Base-by-base conservation (phyloP, 1,140 invertebrate genomes). In the Sitophilus oryzae region DNA sequence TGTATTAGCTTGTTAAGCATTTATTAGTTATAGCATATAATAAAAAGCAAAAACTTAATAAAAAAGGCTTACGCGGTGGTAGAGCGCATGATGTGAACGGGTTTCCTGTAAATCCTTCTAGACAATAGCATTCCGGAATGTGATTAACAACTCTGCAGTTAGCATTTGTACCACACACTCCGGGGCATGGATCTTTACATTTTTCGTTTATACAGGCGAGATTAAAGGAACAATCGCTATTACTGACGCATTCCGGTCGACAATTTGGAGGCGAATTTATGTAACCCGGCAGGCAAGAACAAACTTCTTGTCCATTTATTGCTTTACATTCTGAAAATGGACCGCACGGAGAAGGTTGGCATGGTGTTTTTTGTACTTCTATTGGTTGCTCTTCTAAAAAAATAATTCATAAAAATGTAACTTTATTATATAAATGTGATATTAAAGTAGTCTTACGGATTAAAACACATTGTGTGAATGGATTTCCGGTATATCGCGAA, bases 111-210 rank as follows among this genome's bases (percentile, higher is more conserved):
- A 75, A 78, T 60, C 78, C 76, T 62, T 74, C 67, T 20, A 80
- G 75, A 70, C 85, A 88, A 60, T 75, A 79, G 63, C 85, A 88
- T 54, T 83, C 82, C 3, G 83, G 81, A 44, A 79, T 71, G 61
- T 85, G 83, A 65, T 83, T 82, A 21, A 82, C 68, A 1, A 83
- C 78, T 34, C 72, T 71, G 67, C 85, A 88, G 58, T 80, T 74
- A 3, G 84, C 81, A 67, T 83, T 81, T 58, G 78, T 71, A 42
- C 86, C 87, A 66, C 88, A 90, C 3, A 82, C 78, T 45, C 82
- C 84, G 18, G 79, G 73, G 62, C 86, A 89, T 10, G 87, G 87
- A 70, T 89, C 79, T 30, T 69, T 72, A 73, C 87, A 90, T 73
- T 83, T 85, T 58, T 83, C 77, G 61, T 78, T 77, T 36, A 82